These are phyloP conservation scores for Natator depressus DNA, from an alignment of 2,113 vertebrate genomes.

Conservation along the genomic window DNA sequence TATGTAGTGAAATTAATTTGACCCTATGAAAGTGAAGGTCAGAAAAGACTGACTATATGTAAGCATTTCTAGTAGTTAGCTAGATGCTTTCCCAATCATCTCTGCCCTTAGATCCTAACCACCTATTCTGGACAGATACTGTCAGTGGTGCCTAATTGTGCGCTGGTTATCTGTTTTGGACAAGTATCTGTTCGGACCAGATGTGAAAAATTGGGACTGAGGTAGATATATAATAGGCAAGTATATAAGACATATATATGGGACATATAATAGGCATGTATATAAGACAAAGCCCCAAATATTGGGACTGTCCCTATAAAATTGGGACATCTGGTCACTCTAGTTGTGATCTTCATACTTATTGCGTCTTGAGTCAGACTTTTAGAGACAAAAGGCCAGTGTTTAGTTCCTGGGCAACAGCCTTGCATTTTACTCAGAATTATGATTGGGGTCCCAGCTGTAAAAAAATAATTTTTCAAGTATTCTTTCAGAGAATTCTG, in stretches of 20 bases:
- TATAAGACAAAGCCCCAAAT: too few relatives aligned
- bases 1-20: constrained; percentile 9
- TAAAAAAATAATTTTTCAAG: neutral
- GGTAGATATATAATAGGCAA: too few relatives aligned
- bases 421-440: neutral
- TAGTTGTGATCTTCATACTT: neutral
- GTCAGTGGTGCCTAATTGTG: constrained; percentile 25
- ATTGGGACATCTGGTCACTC: too few relatives aligned
- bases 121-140: neutral
- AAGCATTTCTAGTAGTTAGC: neutral
- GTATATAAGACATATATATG: too few relatives aligned
- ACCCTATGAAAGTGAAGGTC: neutral
- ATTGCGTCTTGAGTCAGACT: neutral
- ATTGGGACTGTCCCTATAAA: too few relatives aligned
- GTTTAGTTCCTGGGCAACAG: neutral
- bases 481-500: neutral
- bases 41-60: neutral
- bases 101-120: neutral
- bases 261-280: too few relatives aligned
- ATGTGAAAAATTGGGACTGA: too few relatives aligned
- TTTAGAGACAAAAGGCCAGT: neutral
- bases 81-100: neutral
- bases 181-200: neutral
- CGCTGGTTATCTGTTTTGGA: constrained; percentile 29
- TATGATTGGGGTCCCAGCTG: neutral